These are phyloP conservation scores for Argyrosomus regius DNA, from an alignment of 2,797 vertebrate species.

Conservation along the genomic window DNA sequence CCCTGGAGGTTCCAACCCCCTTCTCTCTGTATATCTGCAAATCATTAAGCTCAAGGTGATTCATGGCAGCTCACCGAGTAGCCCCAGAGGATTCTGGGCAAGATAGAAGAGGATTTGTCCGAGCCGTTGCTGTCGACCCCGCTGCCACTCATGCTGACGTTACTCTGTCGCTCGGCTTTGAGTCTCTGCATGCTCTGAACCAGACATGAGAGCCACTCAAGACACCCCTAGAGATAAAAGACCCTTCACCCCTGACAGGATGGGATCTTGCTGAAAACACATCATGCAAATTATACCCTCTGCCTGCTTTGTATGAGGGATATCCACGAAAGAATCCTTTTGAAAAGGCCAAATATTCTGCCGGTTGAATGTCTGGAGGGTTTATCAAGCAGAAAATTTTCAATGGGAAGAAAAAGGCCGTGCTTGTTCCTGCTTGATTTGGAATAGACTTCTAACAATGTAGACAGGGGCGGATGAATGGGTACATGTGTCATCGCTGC, in stretches of 20 bases:
- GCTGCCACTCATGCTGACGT: constrained; percentile 55
- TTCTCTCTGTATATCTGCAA: constrained; percentile 76
- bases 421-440: constrained; percentile 80
- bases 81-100: constrained; percentile 65
- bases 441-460: constrained; percentile 64
- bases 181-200: constrained; percentile 58
- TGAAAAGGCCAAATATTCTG: constrained; percentile 68
- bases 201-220: constrained; percentile 68
- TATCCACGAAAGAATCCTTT: constrained; percentile 64
- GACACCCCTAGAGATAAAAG: constrained; percentile 74
- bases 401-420: constrained; percentile 58
- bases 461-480: constrained; percentile 66
- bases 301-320: constrained; percentile 62
- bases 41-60: constrained; percentile 84
- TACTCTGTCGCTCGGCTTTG: constrained; percentile 51
- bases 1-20: constrained; percentile 68
- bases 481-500: constrained; percentile 71
- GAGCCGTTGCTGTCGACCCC: constrained; percentile 40
- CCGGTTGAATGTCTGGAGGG: constrained; percentile 65
- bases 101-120: constrained; percentile 68
- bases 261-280: constrained; percentile 66
- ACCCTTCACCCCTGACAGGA: constrained; percentile 72
- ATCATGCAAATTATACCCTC: constrained; percentile 61
- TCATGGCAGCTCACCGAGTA: constrained; percentile 66
- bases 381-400: constrained; percentile 74